Base-by-base conservation (phyloP, 2,888 invertebrate genomes). In the Tenodera sinensis region DNA sequence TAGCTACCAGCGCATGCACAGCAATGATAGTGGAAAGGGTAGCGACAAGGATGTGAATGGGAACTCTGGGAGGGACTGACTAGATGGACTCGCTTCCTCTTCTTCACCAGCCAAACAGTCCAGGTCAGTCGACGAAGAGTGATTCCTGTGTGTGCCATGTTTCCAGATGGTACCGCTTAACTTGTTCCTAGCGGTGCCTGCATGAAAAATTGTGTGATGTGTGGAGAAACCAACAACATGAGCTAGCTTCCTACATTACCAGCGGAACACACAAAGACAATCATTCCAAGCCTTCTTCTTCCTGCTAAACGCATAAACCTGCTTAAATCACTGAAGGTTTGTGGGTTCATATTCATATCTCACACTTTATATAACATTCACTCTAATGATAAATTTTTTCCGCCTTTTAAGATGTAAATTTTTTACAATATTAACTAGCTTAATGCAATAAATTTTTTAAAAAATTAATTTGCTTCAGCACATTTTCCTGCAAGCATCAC, bases 1-100 rank as follows among this genome's bases (percentile, higher is more conserved):
- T 12, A 95, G 94, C 92, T 98, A 97, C 94, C 97, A 97, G 93
- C 95, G 98, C 92, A 97, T 97, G 96, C 96, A 96, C 93, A 97
- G 97, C 93, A 97, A 96, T 93, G 97, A 98, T 93, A 97, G 97
- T 92, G 94, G 94, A 81, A 94, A 94, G 91, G 95, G 96, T 90
- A 96, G 96, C 91, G 96, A 97, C 92, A 96, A 97, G 93, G 96
- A 96, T 92, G 94, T 94, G 91, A 95, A 95, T 92, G 95, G 94
- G 87, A 93, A 93, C 91, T 92, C 93, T 86, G 93, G 94, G 92
- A 94, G 95, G 93, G 97, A 97, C 95, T 97, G 97, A 97, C 97
- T 97, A 97, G 97, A 97, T 94, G 95, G 95, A 94, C 95, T 96
- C 94, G 94, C 94, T 93, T 94, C 91, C 91, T 91, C 93, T 92